Conservation (phyloP, 1,140 invertebrate species). For the Polypedilum vanderplanki region DNA sequence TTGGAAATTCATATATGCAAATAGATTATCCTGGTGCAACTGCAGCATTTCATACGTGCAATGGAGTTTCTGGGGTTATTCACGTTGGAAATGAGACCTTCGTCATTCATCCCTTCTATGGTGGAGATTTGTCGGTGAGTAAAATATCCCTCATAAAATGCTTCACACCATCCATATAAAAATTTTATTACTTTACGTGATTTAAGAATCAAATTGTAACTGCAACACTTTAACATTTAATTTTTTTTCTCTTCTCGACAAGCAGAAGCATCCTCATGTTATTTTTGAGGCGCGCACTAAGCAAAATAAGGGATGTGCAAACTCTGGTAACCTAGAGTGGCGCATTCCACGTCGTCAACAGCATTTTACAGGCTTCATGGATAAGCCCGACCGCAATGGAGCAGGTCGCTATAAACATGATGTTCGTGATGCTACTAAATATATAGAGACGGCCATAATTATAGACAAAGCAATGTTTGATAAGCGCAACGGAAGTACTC, state of each 20-base stretch:
- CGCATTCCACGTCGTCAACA: slow-evolving; percentile 56
- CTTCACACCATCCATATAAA: too few relatives aligned
- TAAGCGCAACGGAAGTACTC: slow-evolving; percentile 79
- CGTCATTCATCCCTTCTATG: slow-evolving; percentile 93
- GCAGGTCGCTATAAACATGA: slow-evolving; percentile 58
- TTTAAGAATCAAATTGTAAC: not conserved
- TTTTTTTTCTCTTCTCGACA: slow-evolving; percentile 49
- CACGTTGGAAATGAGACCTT: slow-evolving; percentile 95
- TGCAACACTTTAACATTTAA: not conserved
- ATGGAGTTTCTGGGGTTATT: slow-evolving; percentile 92
- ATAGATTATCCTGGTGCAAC: slow-evolving; percentile 87
- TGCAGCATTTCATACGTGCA: slow-evolving; percentile 94
- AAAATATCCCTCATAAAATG: not conserved
- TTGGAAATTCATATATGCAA: not conserved
- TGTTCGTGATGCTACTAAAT: slow-evolving; percentile 81
- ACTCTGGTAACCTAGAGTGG: slow-evolving; percentile 69
- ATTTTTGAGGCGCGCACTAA: slow-evolving; percentile 87
- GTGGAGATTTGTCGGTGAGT: slow-evolving; percentile 90
- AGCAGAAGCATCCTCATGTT: slow-evolving; percentile 93
- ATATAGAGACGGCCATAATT: slow-evolving; percentile 85
- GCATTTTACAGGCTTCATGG: slow-evolving; percentile 50
- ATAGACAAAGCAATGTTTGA: slow-evolving; percentile 94
- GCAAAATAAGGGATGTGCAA: slow-evolving; percentile 80
- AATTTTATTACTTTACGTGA: not conserved
- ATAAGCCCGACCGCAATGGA: slow-evolving; percentile 45